A percentile compares a stretch with the other conserved stretches of the same genome.
phyloP scores from a whole-genome alignment of 2,113 vertebrate genomes.

The Thunnus thynnus region DNA sequence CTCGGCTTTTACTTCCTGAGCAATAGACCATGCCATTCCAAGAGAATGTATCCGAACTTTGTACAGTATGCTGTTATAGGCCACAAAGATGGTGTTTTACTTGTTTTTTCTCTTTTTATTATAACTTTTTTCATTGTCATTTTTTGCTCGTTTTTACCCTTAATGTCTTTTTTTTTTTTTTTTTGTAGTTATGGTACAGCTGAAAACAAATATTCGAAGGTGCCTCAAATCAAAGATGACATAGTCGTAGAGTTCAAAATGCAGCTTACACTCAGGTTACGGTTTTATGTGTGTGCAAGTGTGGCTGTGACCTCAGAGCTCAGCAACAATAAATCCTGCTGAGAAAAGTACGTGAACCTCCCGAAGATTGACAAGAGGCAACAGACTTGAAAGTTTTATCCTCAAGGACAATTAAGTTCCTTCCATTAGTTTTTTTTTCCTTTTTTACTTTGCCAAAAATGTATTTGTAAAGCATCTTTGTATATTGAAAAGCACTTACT shows the following conservation, averaged over 20 bases:
- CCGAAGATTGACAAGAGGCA: slow-evolving; percentile 25
- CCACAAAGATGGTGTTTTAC: slow-evolving; percentile 89
- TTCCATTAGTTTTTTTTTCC: slow-evolving; percentile 54
- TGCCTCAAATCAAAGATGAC: slow-evolving; percentile 84
- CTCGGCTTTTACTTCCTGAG: slow-evolving; percentile 76
- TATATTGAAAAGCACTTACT: slow-evolving; percentile 82
- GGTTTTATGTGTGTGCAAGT: slow-evolving; percentile 22
- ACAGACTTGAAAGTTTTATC: slow-evolving; percentile 56
- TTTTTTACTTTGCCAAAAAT: slow-evolving; percentile 78
- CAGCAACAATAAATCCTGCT: slow-evolving; percentile 22
- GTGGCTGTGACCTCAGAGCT: slow-evolving; percentile 53
- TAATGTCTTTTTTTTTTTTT: slow-evolving; percentile 76
- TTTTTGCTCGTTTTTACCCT: slow-evolving; percentile 78
- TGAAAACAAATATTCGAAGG: slow-evolving; percentile 88
- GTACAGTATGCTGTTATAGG: slow-evolving; percentile 89
- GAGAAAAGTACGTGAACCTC: slow-evolving; percentile 26
- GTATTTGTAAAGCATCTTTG: slow-evolving; percentile 75
- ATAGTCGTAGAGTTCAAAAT: slow-evolving; percentile 46
- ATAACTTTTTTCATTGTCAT: slow-evolving; percentile 80
- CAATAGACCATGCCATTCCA: slow-evolving; percentile 94
- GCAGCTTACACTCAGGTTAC: slow-evolving; percentile 66
- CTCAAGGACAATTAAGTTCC: slow-evolving; percentile 47
- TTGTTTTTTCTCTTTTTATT: slow-evolving; percentile 86
- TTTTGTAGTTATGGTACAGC: slow-evolving; percentile 84
- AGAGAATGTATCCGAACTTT: slow-evolving; percentile 94